Evolutionary conservation across 1,140 invertebrate species (phyloP), one percentile per base, ranked within the genome.

Genomic region (Caenorhabditis remanei): DNA sequence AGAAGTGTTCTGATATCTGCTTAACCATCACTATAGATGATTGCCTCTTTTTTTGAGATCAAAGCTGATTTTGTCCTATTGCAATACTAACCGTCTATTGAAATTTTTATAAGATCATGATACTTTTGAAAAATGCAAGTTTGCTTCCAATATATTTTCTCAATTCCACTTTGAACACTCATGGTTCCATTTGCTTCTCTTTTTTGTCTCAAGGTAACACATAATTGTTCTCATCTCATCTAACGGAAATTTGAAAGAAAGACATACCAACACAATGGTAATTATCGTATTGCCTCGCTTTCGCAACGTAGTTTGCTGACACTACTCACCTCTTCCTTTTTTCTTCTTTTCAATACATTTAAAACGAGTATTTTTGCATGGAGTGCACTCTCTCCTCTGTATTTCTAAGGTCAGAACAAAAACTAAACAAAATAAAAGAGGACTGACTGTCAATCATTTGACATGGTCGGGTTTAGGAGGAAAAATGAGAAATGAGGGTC

Each of bases 191-290:
- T 14, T 79, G 16, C 50, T 79, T 48, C 46, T 14, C 53, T 79
- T 79, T 53, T 53, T 79, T 79, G 71, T 79, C 71, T 79, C 71
- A 79, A 79, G 71, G 46, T 50, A 79, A 41, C 71, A 48, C 71
- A 79, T 79, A 79, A 79, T 79, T 79, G 71, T 79, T 79, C 32
- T 32, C 32, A 32, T 53, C 46, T 79, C 71, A 79, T 79, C 46
- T 79, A 79, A 79, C 71, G 71, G 71, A 79, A 79, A 79, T 79
- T 79, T 79, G 71, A 79, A 79, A 79, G 71, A 50, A 79, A 79
- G 71, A 79, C 71, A 79, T 79, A 79, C 46, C 46, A 14, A 79
- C 46, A 79, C 71, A 79, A 79, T 79, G 71, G 71, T 79, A 79
- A 79, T 79, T 79, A 79, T 79, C 71, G 71, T 79, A 79, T 79